Base-by-base conservation (phyloP, 2,113 vertebrate species). In the Rhineura floridana region DNA sequence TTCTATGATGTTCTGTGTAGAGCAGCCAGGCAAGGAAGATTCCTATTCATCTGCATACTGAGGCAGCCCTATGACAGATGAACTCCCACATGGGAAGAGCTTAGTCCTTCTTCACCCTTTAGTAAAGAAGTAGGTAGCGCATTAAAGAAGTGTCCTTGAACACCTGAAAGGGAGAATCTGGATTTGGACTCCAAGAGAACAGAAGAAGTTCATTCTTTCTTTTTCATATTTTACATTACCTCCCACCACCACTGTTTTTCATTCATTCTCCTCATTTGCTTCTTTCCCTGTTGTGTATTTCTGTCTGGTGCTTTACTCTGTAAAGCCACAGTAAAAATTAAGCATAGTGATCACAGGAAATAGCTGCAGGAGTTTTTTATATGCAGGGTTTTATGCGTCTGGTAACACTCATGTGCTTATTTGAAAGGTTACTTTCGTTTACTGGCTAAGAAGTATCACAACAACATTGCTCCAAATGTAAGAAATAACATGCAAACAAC, bases 81-180 rank as follows among this genome's bases (percentile, higher is more conserved):
- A 46, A n/a, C 25, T 76, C 42, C 13, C 59, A 39, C 62, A 4
- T 42, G 44, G 44, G 33, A 28, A 72, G 28, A 33, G 17, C 63
- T 80, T 87, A 0, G 59, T 21, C 28, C 3, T 70, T 33, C 28
- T 6, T 81, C 39, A 70, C 59, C 28, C 44, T 87, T 55, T 21
- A n/a, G 85, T 80, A 87, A 78, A 86, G 67, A 69, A 87, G 50
- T 81, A 65, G 85, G 85, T 81, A 48, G 85, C 48, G n/a, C 63
- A 39, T 78, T 65, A 65, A 21, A 33, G 19, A 78, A 39, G 44
- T 39, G 15, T 21, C 42, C n/a, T 30, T 33, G 28, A 81, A 87
- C 81, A 81, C 44, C 15, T n/a, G 77, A 87, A 55, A 48, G 70
- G 77, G 85, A 70, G n/a, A 3, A 8, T 70, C 7, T 30, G 39